Evolutionary conservation across 2,797 vertebrate genomes (phyloP).

Genomic region (Phoebastria nigripes): DNA sequence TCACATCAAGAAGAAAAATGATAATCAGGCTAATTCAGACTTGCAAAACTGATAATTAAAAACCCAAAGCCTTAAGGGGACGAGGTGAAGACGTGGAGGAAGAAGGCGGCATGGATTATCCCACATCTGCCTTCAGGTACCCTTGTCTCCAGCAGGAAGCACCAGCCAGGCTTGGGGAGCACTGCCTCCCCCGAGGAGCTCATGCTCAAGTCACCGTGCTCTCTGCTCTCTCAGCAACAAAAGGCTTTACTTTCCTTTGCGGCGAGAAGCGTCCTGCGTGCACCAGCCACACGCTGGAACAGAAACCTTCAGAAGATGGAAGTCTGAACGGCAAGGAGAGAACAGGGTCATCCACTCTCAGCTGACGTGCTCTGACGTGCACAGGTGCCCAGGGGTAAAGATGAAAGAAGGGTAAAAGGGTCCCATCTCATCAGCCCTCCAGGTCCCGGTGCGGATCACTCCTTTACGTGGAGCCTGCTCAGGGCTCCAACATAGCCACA

Average conservation of each 20-base stretch:
- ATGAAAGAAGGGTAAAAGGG: neutral
- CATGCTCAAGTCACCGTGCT: fast-evolving
- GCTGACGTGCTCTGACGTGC: fast-evolving
- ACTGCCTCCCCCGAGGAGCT: fast-evolving
- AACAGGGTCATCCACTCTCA: neutral
- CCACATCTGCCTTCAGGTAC: neutral
- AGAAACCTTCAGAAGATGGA: neutral
- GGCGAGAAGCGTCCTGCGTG: neutral
- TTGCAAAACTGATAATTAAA: neutral
- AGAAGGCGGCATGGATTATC: neutral
- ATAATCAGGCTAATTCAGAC: neutral
- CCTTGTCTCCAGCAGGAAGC: neutral
- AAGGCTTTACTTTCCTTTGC: neutral
- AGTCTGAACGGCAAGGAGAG: neutral
- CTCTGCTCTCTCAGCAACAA: neutral
- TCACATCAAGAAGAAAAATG: neutral
- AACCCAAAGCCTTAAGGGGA: neutral
- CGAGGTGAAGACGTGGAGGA: fast-evolving
- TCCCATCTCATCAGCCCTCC: neutral
- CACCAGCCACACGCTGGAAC: neutral
- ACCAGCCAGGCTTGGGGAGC: neutral
- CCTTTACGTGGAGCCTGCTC: neutral
- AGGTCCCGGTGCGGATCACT: fast-evolving
- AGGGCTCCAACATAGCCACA: neutral
- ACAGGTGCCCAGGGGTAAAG: neutral